Evolutionary conservation across 2,797 vertebrate species (phyloP).

Genomic region (Catostomus latipinnis): DNA sequence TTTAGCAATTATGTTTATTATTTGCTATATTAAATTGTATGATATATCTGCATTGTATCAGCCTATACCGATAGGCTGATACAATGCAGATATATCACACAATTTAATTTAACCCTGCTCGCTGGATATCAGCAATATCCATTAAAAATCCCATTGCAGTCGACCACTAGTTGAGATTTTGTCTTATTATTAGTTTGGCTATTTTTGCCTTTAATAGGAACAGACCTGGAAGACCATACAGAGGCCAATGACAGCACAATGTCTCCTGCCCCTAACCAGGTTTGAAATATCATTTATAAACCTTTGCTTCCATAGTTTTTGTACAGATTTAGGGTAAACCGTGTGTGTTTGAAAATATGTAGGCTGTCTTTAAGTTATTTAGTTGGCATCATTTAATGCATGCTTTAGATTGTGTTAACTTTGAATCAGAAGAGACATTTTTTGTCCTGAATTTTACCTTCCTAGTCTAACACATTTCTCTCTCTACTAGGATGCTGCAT

Average conservation of each 20-base stretch:
- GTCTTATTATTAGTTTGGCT: neutral
- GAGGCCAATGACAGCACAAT: conserved; percentile 75
- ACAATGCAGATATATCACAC: too few relatives aligned
- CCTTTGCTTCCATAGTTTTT: neutral
- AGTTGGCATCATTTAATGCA: neutral
- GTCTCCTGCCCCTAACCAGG: conserved; percentile 74
- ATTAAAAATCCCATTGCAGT: too few relatives aligned
- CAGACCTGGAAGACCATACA: conserved; percentile 75
- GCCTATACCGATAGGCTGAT: too few relatives aligned
- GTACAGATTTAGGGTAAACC: neutral
- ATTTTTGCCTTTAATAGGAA: conserved; percentile 42
- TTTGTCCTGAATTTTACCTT: conserved; percentile 10
- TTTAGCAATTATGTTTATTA: too few relatives aligned
- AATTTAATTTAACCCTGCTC: too few relatives aligned
- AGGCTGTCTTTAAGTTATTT: neutral
- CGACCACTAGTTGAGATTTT: neutral
- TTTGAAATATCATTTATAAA: conserved; percentile 53
- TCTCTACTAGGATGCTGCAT: conserved; percentile 70
- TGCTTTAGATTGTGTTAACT: neutral
- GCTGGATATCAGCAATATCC: too few relatives aligned
- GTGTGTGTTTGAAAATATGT: neutral
- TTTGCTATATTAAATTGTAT: too few relatives aligned
- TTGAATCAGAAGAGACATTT: neutral
- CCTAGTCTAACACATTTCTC: conserved; percentile 32
- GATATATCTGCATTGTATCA: too few relatives aligned